These are phyloP conservation scores for Lophotis ruficrista DNA, from an alignment of 2,113 vertebrate genomes.

Conservation along the genomic window DNA sequence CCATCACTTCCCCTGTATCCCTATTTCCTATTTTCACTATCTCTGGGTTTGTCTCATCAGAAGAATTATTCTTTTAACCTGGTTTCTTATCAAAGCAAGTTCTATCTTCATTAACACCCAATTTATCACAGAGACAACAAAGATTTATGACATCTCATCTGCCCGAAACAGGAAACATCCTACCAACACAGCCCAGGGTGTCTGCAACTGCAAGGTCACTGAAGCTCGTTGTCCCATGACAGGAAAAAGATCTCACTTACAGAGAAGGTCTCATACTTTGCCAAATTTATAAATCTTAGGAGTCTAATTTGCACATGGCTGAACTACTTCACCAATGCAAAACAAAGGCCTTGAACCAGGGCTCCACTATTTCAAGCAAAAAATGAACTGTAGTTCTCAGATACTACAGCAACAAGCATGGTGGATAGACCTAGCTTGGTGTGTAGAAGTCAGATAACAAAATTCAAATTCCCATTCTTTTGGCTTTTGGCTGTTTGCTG, in stretches of 20 bases:
- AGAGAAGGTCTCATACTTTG: neutral
- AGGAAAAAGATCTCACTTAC: neutral
- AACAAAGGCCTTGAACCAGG: neutral
- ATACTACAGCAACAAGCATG: neutral
- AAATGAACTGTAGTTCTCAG: neutral
- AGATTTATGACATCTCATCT: neutral
- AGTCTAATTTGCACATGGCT: neutral
- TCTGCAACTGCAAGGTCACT: neutral
- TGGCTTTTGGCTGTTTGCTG: neutral
- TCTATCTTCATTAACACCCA: neutral
- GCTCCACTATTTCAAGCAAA: neutral
- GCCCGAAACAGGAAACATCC: neutral
- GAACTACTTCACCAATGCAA: neutral
- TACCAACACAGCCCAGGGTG: neutral
- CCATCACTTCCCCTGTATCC: neutral
- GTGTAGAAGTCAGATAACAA: neutral
- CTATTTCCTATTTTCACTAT: neutral
- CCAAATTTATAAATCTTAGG: neutral
- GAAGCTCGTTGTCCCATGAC: neutral
- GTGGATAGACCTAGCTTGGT: neutral
- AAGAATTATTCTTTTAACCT: slow-evolving; percentile 15
- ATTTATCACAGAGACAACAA: slow-evolving; percentile 18
- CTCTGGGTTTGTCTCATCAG: neutral
- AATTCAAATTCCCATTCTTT: neutral
- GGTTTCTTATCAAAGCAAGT: slow-evolving; percentile 6